Evolutionary conservation across 1,140 invertebrate genomes (phyloP).

Genomic region (Aphidius ervi): DNA sequence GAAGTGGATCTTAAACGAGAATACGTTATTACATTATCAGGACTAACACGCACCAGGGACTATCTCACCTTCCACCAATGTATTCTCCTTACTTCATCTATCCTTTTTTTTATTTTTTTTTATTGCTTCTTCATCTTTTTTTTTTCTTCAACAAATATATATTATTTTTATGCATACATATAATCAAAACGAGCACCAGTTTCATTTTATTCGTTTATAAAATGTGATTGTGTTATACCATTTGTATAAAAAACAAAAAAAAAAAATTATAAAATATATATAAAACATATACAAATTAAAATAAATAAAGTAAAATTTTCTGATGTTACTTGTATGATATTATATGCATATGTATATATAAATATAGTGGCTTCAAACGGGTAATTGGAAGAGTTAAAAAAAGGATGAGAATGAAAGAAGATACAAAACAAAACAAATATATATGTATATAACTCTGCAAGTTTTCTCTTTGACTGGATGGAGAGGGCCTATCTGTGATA

Average conservation of each 20-base stretch:
- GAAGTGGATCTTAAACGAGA: constrained; percentile 40
- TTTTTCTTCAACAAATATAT: constrained; percentile 29
- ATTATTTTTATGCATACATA: no score
- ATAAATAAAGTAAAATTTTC: no score
- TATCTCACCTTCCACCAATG: constrained; percentile 23
- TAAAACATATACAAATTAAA: no score
- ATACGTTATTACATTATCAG: constrained; percentile 50
- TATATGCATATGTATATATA: no score
- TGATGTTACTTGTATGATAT: no score
- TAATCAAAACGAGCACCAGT: no score
- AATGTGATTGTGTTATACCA: constrained; percentile 14
- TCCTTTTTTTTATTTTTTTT: constrained; percentile 24
- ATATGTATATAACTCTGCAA: no score
- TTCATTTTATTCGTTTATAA: no score
- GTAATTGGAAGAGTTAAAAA: constrained; percentile 40
- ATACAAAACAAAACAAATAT: constrained; percentile 14
- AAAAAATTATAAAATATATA: no score
- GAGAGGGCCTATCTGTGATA: constrained; percentile 38
- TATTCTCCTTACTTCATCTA: constrained; percentile 22
- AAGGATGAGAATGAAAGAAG: constrained; percentile 22
- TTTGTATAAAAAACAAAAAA: background rate
- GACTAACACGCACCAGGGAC: constrained; percentile 37
- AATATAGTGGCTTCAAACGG: constrained; percentile 9
- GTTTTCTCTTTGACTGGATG: no score
- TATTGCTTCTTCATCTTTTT: constrained; percentile 30